Conservation (phyloP, 1,140 invertebrate genomes). For the Tetramorium parvispinum region DNA sequence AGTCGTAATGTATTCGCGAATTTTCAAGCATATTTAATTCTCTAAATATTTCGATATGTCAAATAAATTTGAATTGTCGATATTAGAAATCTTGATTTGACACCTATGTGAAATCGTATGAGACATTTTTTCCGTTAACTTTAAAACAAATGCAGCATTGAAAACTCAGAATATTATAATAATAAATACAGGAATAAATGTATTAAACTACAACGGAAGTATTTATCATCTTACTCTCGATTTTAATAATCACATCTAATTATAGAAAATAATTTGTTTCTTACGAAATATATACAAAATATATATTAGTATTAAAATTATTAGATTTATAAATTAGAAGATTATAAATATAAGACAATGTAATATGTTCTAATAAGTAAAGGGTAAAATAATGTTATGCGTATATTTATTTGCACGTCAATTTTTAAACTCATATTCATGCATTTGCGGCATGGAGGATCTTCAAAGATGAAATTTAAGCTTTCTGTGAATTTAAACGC, state of each 20-base stretch:
- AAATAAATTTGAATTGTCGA: not conserved
- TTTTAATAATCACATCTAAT: not conserved
- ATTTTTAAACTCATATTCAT: slow-evolving; percentile 19
- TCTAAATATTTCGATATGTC: not conserved
- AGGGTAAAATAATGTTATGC: slow-evolving; percentile 9
- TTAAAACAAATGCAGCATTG: no score
- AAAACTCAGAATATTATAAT: not conserved
- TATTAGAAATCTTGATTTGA: not conserved
- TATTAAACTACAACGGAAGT: not conserved
- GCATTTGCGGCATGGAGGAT: slow-evolving; percentile 19
- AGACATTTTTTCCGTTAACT: no score
- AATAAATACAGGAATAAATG: not conserved
- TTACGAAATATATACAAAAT: not conserved
- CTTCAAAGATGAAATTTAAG: slow-evolving; percentile 69
- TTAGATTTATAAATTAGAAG: not conserved
- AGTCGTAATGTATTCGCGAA: not conserved
- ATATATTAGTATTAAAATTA: not conserved
- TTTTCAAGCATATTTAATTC: not conserved
- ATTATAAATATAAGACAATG: not conserved
- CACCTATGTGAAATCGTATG: not conserved
- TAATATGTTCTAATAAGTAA: not conserved
- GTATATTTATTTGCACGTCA: slow-evolving; percentile 6
- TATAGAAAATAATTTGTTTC: not conserved
- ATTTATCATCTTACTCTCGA: not conserved
- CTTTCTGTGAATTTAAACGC: slow-evolving; percentile 72